Base-by-base conservation (phyloP, 2,113 vertebrate genomes). In the Columba livia region DNA sequence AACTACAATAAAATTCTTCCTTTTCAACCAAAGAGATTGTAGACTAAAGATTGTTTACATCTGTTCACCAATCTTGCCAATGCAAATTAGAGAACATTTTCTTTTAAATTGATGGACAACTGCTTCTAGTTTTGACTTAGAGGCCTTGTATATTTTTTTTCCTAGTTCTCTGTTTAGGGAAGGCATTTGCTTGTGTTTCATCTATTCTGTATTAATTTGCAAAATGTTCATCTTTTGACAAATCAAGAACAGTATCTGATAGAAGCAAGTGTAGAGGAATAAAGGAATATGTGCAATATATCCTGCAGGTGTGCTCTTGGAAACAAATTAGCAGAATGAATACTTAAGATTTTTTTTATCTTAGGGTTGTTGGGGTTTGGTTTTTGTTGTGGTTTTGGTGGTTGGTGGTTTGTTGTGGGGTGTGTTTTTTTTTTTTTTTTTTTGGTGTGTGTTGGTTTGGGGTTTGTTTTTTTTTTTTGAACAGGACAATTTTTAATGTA, bases 1-100 rank as follows among this genome's bases (percentile, higher is more conserved):
- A 1, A 0, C 2, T 3, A 5, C 4, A 18, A 15, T 51, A 26
- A 62, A 47, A 42, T n/a, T 65, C 3, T 85, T 79, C 5, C 7
- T 47, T 79, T 66, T 85, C 16, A 58, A 3, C 20, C 32, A 53
- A 29, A 72, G n/a, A 65, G 7, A 2, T 58, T 62, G 7, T 61
- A 73, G 58, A 19, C 51, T 70, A 80, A 64, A 94, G 20, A 54
- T 71, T 50, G 12, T 40, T 64, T 57, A 28, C 64, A 15, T 32
- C 10, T 40, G 5, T 47, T 82, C 18, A 47, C 11, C 17, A 10
- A 5, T 80, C 31, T 66, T 85, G 40, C 7, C 28, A 47, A 24
- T 58, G 31, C 47, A 50, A 86, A 78, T 38, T 54, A 58, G 85
- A 73, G 47, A 62, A 61, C 11, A 26, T 25, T 81, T 71, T 50